These are phyloP conservation scores for Enteromius radiatus DNA, from an alignment of 2,797 vertebrate genomes.

Conservation along the genomic window DNA sequence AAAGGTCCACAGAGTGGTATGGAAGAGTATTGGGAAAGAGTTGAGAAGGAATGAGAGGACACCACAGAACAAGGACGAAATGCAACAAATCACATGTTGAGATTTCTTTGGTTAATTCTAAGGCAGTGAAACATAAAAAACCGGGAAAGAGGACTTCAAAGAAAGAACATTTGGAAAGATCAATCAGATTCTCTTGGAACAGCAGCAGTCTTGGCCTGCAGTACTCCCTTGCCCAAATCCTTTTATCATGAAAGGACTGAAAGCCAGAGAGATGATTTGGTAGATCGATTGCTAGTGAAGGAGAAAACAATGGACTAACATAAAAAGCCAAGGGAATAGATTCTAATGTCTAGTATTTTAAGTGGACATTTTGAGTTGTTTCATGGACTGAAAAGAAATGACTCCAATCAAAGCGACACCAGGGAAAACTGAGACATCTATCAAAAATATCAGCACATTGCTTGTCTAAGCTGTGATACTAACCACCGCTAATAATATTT, in stretches of 20 bases:
- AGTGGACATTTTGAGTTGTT: background rate
- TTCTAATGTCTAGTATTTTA: background rate
- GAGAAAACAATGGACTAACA: background rate
- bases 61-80: constrained; percentile 6
- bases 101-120: constrained; percentile 3
- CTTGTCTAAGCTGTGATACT: background rate
- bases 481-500: background rate
- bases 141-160: constrained; percentile 19
- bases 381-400: background rate
- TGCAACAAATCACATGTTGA: constrained; percentile 15
- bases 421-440: background rate
- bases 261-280: constrained; percentile 22
- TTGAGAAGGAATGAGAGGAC: background rate
- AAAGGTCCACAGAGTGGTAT: background rate
- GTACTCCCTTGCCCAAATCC: background rate
- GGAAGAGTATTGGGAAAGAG: constrained; percentile 1
- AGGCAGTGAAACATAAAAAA: constrained; percentile 20
- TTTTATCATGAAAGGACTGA: constrained; percentile 30
- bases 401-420: background rate
- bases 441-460: background rate
- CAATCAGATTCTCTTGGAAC: constrained; percentile 24
- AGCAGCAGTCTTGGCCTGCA: constrained; percentile 26
- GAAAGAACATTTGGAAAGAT: constrained; percentile 26
- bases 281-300: constrained; percentile 1
- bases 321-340: background rate